Evolutionary conservation across 2,888 invertebrate species (phyloP), one percentile per base, ranked within the genome.

Genomic region (Melolontha melolontha): DNA sequence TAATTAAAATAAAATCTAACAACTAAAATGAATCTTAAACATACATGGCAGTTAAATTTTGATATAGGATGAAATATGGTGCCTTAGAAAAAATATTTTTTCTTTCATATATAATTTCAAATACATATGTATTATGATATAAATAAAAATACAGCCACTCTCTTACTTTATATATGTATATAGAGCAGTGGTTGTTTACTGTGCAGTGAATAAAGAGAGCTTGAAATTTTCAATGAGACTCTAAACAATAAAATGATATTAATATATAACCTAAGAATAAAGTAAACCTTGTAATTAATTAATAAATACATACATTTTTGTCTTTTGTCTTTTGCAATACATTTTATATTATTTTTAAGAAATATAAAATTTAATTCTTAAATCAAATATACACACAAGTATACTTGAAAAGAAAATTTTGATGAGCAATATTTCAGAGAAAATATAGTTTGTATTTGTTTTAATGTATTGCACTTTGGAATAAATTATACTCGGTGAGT

Each of bases 191-290:
- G 51, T 29, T 14, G 22, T 49, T n/a, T 51, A 27, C 29, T 62
- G 47, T 62, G 66, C 66, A 67, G 59, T 67, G 66, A 55, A 62
- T 59, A 67, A 50, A 67, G 52, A 65, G 66, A 67, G 66, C 66
- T 67, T 67, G 66, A 67, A 67, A 67, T 41, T 51, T 47, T 49
- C 17, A 66, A 59, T 66, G 66, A 67, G 66, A 67, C 66, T 67
- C 66, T 51, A 59, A 22, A 67, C 14, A 62, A 47, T 54, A 54
- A 4, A 54, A 40, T 17, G 54, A 54, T 40, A 12, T 12, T 12
- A 34, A 29, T 6, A 29, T 52, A 54, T 54, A 54, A 54, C 54
- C 16, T 54, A 54, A 54, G 11, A 54, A 16, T 54, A 54, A 54
- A 40, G 40, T 47, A 47, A 47, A 47, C 16, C 8, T 49, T 49